Conservation (phyloP, 2,113 vertebrate genomes). For the Plotosus lineatus region DNA sequence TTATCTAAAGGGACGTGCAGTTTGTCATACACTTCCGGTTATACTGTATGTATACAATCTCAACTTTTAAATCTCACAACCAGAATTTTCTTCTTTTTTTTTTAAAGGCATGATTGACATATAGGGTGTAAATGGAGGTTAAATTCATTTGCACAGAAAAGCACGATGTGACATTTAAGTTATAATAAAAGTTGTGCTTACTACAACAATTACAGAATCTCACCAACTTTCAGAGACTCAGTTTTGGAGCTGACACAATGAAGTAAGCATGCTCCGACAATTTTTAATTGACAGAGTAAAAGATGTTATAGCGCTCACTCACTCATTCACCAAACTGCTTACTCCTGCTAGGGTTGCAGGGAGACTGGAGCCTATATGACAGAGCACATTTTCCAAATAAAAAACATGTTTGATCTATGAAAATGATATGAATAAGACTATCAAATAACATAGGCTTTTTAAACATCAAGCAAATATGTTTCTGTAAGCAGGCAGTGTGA, state of each 20-base stretch:
- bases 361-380: no score
- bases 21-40: neutral
- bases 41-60: slow-evolving; percentile 15
- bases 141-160: neutral
- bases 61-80: neutral
- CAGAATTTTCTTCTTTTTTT: neutral
- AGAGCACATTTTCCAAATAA: slow-evolving; percentile 17
- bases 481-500: slow-evolving; percentile 37
- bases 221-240: neutral
- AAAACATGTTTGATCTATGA: slow-evolving; percentile 29
- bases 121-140: slow-evolving; percentile 2
- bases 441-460: slow-evolving; percentile 26
- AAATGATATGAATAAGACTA: slow-evolving; percentile 39
- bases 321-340: no score
- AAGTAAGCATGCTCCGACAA: neutral
- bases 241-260: neutral
- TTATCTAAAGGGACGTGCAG: neutral
- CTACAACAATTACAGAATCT: neutral
- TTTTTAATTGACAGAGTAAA: no score
- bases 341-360: no score
- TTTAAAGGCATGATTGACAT: neutral
- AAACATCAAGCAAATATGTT: slow-evolving; percentile 17
- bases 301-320: no score
- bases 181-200: neutral
- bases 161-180: neutral